Evolutionary conservation across 92 coral and sea anemone genomes (phyloP), one percentile per base, ranked within the genome.

Genomic region (Scolanthus callimorphus): DNA sequence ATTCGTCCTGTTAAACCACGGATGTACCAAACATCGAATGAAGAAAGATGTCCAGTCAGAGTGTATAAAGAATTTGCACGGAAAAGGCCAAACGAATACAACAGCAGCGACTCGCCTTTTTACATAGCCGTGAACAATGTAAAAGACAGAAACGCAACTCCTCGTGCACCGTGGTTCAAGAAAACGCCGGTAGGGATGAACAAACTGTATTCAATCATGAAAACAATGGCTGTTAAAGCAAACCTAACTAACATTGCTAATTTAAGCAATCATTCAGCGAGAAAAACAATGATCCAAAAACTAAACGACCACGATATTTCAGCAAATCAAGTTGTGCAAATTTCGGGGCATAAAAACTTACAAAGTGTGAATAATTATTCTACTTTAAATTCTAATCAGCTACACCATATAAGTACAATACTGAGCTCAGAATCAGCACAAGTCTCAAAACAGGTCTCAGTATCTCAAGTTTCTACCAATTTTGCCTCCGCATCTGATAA

Each of bases 1-100:
- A 25, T 31, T 39, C 25, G 71, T 11, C 61, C 62, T 28, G 71
- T 72, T 15, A 71, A 72, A 51, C 71, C 71, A 6, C 38, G 59
- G 24, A 72, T 69, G 76, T 69, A 57, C 51, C 67, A 41, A 58
- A 29, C 43, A 45, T 27, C 3, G 15, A 20, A 65, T 27, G 43
- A 41, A 41, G 69, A 69, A 51, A 23, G 76, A 26, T 41, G 52
- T 29, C 69, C 76, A 4, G 76, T 69, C 21, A 21, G 25, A 11
- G 68, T 51, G 41, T 69, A 69, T 37, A 57, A 57, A 46, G 26
- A 1, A 23, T 58, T 25, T 24, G 22, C 31, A 17, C 23, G 29
- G 29, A 58, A 56, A 60, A 30, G 76, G 27, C 67, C 76, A 15
- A 12, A 19, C 17, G 26, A 25, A n/a, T 24, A 24, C 30, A 23